Conservation (phyloP, 1,140 invertebrate genomes). For the Artemia franciscana region DNA sequence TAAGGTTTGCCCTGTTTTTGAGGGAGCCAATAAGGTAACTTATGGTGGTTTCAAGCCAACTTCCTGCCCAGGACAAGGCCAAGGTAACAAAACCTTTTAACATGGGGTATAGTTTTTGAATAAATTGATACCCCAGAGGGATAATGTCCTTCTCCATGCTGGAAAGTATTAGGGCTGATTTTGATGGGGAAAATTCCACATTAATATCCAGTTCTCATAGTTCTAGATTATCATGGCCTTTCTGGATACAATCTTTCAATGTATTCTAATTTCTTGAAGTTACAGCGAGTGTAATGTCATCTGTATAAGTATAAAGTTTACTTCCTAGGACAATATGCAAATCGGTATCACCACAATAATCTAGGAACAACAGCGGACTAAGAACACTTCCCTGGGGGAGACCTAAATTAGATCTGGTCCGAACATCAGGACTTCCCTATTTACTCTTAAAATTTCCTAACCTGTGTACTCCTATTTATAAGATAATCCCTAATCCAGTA, state of each 20-base stretch:
- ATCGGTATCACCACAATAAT: neutral
- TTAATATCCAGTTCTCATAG: neutral
- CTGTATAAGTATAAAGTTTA: neutral
- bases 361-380: neutral
- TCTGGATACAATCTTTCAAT: neutral
- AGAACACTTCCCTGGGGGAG: neutral
- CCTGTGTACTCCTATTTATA: neutral
- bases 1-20: neutral
- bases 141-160: neutral
- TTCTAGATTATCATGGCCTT: neutral
- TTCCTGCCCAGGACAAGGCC: neutral
- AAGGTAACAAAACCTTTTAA: neutral
- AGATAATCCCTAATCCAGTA: neutral
- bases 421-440: neutral
- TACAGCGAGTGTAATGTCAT: neutral
- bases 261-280: neutral
- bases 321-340: neutral
- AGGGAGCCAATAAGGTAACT: neutral
- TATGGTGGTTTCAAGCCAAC: neutral
- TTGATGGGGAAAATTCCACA: neutral
- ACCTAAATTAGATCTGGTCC: neutral
- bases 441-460: too few relatives aligned
- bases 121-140: neutral
- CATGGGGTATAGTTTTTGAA: neutral
- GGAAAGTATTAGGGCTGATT: neutral